Evolutionary conservation across 1,140 invertebrate genomes (phyloP).

Genomic region (Notospermus geniculatus): DNA sequence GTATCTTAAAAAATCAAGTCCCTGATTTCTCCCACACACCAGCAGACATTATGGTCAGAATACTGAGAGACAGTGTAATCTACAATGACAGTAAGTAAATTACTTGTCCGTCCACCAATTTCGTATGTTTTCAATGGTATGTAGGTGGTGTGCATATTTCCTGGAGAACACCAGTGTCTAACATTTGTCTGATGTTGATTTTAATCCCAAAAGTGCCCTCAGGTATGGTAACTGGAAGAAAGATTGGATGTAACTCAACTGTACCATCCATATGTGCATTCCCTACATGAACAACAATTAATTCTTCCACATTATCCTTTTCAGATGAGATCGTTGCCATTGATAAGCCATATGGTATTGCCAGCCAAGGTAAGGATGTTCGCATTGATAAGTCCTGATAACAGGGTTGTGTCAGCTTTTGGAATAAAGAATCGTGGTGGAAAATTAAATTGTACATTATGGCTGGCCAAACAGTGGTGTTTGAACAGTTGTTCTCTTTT

Average conservation of each 20-base stretch:
- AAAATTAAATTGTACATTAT: neutral
- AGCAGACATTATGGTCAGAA: constrained; percentile 27
- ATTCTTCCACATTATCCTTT: constrained; percentile 19
- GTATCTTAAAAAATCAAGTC: constrained; percentile 40
- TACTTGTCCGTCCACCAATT: neutral
- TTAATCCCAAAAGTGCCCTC: too few species aligned
- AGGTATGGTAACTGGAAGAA: too few species aligned
- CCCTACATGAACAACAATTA: neutral
- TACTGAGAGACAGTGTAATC: constrained; percentile 40
- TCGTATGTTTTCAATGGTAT: too few species aligned
- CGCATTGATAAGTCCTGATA: too few species aligned
- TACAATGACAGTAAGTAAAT: constrained; percentile 38
- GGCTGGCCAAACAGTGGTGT: neutral
- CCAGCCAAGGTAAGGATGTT: constrained; percentile 49
- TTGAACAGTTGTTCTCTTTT: neutral
- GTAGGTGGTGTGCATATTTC: too few species aligned
- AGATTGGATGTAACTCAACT: neutral
- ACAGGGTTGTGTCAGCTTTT: too few species aligned
- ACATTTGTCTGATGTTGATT: too few species aligned
- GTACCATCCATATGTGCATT: neutral
- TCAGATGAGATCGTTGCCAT: constrained; percentile 56
- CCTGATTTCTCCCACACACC: constrained; percentile 31
- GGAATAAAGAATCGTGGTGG: too few species aligned
- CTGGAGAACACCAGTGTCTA: too few species aligned
- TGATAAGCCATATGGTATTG: constrained; percentile 60